phyloP scores from a whole-genome alignment of 2,797 vertebrate species.

The Spheniscus humboldti region DNA sequence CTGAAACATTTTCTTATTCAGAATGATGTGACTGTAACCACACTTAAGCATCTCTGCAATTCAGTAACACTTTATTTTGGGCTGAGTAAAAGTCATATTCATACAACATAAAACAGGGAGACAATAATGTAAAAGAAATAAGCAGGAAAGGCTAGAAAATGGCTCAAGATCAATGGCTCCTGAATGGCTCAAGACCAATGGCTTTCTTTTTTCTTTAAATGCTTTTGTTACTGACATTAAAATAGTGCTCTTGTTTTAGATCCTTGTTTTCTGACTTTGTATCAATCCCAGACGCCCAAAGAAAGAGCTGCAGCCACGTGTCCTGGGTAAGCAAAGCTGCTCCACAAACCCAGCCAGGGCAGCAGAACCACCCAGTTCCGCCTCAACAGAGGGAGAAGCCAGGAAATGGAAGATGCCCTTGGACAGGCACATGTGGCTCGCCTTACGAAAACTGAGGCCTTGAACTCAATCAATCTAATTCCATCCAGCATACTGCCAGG shows the following conservation, averaged over 20 bases:
- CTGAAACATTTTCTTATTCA: neutral
- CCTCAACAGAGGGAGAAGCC: neutral
- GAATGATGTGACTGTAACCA: neutral
- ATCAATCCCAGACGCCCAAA: neutral
- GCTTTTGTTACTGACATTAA: neutral
- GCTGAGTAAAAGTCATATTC: neutral
- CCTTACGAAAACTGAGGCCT: neutral
- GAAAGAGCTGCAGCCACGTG: neutral
- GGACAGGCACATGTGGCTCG: accelerated
- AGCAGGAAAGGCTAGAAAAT: neutral
- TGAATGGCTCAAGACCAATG: neutral
- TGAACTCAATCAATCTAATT: neutral
- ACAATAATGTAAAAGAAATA: neutral
- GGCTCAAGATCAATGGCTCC: neutral
- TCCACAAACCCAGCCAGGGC: neutral
- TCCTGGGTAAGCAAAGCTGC: neutral
- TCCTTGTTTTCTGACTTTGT: neutral
- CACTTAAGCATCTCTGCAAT: neutral
- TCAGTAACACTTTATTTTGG: neutral
- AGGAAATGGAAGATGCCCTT: neutral
- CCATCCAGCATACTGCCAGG: neutral
- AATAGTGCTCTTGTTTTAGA: neutral
- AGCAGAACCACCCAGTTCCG: neutral
- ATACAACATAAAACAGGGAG: neutral
- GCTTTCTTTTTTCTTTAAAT: neutral